Percentiles rank a stretch among this genome's conserved stretches.
Evolutionary conservation across 1,140 invertebrate species (phyloP).

Genomic region (Maconellicoccus hirsutus): DNA sequence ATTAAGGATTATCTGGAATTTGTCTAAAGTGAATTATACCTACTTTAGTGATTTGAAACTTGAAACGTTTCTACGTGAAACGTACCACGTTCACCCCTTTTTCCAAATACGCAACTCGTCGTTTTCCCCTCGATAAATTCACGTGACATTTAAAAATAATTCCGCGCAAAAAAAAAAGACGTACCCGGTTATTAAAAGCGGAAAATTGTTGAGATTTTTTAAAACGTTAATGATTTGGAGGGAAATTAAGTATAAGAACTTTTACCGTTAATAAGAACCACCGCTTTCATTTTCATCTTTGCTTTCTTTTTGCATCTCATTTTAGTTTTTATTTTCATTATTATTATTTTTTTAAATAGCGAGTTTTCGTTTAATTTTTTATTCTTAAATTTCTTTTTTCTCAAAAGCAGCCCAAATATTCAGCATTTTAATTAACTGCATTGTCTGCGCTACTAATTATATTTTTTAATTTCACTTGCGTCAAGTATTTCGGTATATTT

Average conservation of each 20-base stretch:
- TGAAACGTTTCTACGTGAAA: too few species aligned
- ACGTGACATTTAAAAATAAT: neutral
- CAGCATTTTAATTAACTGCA: slow-evolving; percentile 9
- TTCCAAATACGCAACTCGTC: neutral
- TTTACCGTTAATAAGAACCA: neutral
- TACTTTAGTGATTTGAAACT: too few species aligned
- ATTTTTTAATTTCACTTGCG: neutral
- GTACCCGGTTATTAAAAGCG: neutral
- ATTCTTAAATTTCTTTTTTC: neutral
- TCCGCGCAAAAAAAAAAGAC: neutral
- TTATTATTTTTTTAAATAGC: neutral
- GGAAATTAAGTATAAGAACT: neutral
- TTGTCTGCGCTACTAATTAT: neutral
- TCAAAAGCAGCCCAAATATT: neutral
- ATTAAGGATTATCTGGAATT: too few species aligned
- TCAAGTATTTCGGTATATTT: neutral
- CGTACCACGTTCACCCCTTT: neutral
- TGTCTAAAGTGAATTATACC: too few species aligned
- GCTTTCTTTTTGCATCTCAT: neutral
- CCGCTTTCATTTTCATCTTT: neutral
- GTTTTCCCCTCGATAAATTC: neutral
- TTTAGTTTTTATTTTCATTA: neutral
- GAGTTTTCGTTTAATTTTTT: slow-evolving; percentile 5
- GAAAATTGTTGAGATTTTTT: neutral
- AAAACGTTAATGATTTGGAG: neutral